phyloP scores from a whole-genome alignment of 2,797 vertebrate species.

The Cygnus olor region DNA sequence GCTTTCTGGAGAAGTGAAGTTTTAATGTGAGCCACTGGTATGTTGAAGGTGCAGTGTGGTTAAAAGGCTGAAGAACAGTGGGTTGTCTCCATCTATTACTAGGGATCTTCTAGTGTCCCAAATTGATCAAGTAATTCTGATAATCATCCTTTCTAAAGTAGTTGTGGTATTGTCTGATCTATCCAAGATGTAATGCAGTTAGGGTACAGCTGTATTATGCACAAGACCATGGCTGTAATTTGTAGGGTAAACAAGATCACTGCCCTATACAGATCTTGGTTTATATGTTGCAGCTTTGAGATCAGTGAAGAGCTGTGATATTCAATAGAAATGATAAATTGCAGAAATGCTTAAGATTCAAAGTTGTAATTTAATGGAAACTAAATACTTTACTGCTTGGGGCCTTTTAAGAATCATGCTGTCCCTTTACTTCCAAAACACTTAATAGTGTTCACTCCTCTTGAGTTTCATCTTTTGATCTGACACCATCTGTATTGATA shows the following conservation, averaged over 20 bases:
- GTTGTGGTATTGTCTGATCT: background rate
- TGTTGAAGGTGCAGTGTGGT: background rate
- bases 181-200: background rate
- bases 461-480: background rate
- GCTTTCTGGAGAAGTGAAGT: background rate
- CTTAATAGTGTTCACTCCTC: background rate
- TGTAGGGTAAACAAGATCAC: background rate
- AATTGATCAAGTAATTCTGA: background rate
- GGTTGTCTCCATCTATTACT: background rate
- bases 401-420: background rate
- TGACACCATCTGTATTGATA: background rate
- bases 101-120: background rate
- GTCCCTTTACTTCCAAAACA: background rate
- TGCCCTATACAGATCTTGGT: background rate
- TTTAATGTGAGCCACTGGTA: background rate
- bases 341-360: background rate
- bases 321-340: background rate
- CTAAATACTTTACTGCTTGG: background rate
- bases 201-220: background rate
- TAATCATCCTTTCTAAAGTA: background rate
- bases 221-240: background rate
- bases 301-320: background rate
- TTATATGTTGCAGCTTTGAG: background rate
- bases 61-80: background rate
- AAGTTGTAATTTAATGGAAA: background rate